phyloP scores from a whole-genome alignment of 2,797 vertebrate species.

The Xiphophorus birchmanni region DNA sequence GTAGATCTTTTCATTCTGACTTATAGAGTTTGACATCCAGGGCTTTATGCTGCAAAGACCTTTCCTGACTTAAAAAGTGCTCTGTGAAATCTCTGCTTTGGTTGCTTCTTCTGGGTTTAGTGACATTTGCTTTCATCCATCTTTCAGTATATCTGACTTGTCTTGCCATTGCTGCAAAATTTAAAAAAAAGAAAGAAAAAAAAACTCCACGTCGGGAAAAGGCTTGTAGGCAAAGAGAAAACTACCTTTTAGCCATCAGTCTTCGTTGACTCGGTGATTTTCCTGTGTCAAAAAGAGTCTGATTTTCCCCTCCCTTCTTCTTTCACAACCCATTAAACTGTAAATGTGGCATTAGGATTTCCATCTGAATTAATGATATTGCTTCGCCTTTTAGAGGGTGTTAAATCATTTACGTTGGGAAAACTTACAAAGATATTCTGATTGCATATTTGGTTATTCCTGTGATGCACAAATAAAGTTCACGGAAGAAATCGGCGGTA shows the following conservation, averaged over 20 bases:
- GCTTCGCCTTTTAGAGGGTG: constrained; percentile 56
- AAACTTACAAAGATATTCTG: constrained; percentile 42
- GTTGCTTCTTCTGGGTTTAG: constrained; percentile 47
- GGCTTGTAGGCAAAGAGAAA: constrained; percentile 49
- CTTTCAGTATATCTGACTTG: constrained; percentile 24
- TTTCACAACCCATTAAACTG: constrained; percentile 61
- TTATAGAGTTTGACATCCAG: constrained; percentile 13
- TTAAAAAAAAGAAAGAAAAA: not conserved
- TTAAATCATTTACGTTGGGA: constrained; percentile 52
- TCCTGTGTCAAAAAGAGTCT: constrained; percentile 39
- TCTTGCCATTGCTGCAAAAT: constrained; percentile 14
- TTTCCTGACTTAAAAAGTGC: constrained; percentile 30
- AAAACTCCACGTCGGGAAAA: constrained; percentile 27
- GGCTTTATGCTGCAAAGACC: constrained; percentile 33
- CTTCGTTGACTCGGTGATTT: constrained; percentile 39
- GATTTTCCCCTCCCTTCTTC: constrained; percentile 26
- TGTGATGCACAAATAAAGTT: not conserved
- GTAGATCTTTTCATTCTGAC: not conserved
- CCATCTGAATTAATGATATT: constrained; percentile 58
- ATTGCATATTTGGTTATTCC: constrained; percentile 35
- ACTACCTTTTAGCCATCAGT: constrained; percentile 42
- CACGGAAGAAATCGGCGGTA: not conserved
- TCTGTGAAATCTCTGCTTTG: constrained; percentile 31
- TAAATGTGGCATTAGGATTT: constrained; percentile 68
- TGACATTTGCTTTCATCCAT: constrained; percentile 59